Conservation (phyloP, 1,140 invertebrate genomes). For the Tribolium madens region DNA sequence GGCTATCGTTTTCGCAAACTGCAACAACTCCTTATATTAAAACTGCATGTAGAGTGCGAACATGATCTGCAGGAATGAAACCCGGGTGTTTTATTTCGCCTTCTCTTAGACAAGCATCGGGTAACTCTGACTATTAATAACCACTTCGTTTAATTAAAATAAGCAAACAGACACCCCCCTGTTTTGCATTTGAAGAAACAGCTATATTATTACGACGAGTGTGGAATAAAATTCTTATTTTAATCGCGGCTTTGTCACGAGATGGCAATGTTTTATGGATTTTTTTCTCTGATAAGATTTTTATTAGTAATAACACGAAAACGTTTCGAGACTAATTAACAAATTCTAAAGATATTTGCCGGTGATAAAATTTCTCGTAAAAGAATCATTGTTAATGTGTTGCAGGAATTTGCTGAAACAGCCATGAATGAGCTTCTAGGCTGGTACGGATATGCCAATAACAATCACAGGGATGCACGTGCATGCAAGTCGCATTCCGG, state of each 20-base stretch:
- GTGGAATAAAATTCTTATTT: neutral
- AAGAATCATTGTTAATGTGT: slow-evolving; percentile 50
- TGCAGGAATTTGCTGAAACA: slow-evolving; percentile 88
- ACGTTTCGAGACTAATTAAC: neutral
- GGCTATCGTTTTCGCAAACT: slow-evolving; percentile 28
- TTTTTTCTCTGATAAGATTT: slow-evolving; percentile 7
- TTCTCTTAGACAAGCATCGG: slow-evolving; percentile 24
- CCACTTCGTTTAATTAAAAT: slow-evolving; percentile 22
- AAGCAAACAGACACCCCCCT: slow-evolving; percentile 11
- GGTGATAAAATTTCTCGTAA: neutral
- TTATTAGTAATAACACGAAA: slow-evolving; percentile 29
- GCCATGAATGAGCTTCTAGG: slow-evolving; percentile 92
- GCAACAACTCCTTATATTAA: slow-evolving; percentile 27
- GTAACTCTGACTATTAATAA: slow-evolving; percentile 31
- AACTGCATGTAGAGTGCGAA: slow-evolving; percentile 28
- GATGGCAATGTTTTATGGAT: slow-evolving; percentile 15
- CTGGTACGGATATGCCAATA: slow-evolving; percentile 88
- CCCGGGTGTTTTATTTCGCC: slow-evolving; percentile 18
- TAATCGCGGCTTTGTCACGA: slow-evolving; percentile 10
- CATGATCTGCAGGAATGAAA: slow-evolving; percentile 27
- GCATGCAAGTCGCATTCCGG: slow-evolving; percentile 54
- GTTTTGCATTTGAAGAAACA: slow-evolving; percentile 3
- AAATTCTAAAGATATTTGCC: neutral
- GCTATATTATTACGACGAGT: neutral
- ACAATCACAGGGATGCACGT: slow-evolving; percentile 56